Conservation (phyloP, 2,888 invertebrate species). For the Eucera pruinosa region DNA sequence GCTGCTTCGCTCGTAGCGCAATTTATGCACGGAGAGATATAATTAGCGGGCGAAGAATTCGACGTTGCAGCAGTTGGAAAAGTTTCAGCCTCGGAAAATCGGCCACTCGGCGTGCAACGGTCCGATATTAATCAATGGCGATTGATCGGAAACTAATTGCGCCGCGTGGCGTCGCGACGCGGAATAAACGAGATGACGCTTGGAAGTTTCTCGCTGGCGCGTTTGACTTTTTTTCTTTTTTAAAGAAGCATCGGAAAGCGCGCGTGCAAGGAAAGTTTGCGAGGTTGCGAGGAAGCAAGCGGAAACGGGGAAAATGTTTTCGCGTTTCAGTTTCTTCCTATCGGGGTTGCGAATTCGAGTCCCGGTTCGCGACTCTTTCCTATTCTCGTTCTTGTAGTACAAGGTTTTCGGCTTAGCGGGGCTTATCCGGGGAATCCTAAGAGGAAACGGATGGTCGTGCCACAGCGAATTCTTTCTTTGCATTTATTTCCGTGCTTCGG, state of each 20-base stretch:
- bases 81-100: too few species aligned
- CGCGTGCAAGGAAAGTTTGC: not conserved
- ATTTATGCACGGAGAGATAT: too few species aligned
- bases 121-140: too few species aligned
- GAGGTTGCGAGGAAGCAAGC: not conserved
- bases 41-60: too few species aligned
- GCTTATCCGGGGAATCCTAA: constrained; percentile 61
- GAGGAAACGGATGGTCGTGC: constrained; percentile 16
- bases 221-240: too few species aligned
- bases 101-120: too few species aligned
- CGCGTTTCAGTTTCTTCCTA: constrained; percentile 25
- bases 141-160: too few species aligned
- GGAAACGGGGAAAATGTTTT: constrained; percentile 12
- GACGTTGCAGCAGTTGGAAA: too few species aligned
- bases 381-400: constrained; percentile 34
- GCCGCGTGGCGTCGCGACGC: too few species aligned
- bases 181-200: too few species aligned
- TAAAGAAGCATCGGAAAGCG: not conserved
- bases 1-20: too few species aligned
- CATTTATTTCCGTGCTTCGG: constrained; percentile 5
- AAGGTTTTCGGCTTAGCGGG: constrained; percentile 61
- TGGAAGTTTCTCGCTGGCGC: too few species aligned
- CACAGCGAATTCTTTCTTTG: not conserved
- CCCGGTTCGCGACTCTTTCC: not conserved
- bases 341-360: not conserved